phyloP scores from a whole-genome alignment of 2,888 invertebrate genomes.

The Andricus curvator region DNA sequence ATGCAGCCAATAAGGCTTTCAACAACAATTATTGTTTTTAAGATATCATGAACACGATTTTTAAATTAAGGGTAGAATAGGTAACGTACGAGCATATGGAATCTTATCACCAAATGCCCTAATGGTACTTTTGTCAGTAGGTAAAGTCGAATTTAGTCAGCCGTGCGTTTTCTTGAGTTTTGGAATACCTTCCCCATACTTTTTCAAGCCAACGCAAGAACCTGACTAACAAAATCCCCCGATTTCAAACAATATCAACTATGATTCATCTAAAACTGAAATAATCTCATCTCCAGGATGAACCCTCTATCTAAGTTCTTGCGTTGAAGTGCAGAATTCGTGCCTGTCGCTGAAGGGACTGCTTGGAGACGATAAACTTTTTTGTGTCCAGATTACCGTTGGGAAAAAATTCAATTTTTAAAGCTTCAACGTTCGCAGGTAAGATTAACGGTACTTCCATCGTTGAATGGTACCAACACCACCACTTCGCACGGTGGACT shows the following conservation, averaged over 20 bases:
- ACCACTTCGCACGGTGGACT: slow-evolving; percentile 86
- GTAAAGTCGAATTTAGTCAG: neutral
- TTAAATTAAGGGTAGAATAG: no score
- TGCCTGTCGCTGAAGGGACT: slow-evolving; percentile 37
- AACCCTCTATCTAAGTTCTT: slow-evolving; percentile 41
- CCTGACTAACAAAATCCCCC: slow-evolving; percentile 31
- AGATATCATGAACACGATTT: no score
- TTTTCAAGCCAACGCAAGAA: slow-evolving; percentile 41
- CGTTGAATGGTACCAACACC: slow-evolving; percentile 81
- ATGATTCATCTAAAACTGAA: slow-evolving; percentile 30
- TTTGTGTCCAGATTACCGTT: slow-evolving; percentile 38
- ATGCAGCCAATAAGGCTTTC: no score
- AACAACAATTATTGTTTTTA: no score
- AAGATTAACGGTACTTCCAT: slow-evolving; percentile 86
- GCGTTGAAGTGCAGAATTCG: slow-evolving; percentile 41
- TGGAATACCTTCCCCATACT: slow-evolving; percentile 1
- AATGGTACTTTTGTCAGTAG: neutral
- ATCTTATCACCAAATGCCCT: neutral
- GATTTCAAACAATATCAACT: neutral
- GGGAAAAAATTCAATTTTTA: slow-evolving; percentile 57
- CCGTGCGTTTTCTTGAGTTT: neutral
- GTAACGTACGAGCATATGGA: no score
- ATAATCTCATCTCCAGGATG: slow-evolving; percentile 41
- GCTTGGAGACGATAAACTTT: slow-evolving; percentile 41
- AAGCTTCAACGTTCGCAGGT: slow-evolving; percentile 75